These are phyloP conservation scores for Rhogogaster chlorosoma DNA, from an alignment of 2,888 invertebrate genomes.

Conservation along the genomic window DNA sequence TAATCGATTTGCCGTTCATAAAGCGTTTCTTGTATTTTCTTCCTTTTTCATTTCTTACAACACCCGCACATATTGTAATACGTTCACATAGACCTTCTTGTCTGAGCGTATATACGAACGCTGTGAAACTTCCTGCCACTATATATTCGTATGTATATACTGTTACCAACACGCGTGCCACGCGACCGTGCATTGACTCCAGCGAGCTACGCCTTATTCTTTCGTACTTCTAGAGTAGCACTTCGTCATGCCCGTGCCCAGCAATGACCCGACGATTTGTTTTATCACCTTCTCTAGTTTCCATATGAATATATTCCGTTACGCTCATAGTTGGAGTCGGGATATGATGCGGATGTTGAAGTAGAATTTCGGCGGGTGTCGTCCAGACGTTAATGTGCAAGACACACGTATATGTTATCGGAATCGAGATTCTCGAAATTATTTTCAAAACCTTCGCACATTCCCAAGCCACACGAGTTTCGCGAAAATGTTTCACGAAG, in stretches of 20 bases:
- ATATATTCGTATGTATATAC: neutral
- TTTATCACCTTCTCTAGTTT: neutral
- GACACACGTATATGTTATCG: neutral
- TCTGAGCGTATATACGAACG: neutral
- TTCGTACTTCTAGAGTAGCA: constrained; percentile 39
- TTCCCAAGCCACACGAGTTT: too few relatives aligned
- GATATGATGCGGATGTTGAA: neutral
- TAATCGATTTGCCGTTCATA: neutral
- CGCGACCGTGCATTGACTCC: constrained; percentile 49
- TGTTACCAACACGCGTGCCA: constrained; percentile 50
- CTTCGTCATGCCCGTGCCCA: constrained; percentile 34
- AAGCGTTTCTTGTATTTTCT: neutral
- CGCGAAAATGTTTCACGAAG: too few relatives aligned
- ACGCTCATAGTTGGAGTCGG: neutral
- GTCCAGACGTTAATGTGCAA: neutral
- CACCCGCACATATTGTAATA: neutral
- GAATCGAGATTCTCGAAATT: too few relatives aligned
- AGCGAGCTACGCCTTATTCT: constrained; percentile 22
- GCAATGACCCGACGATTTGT: constrained; percentile 37
- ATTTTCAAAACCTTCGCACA: neutral
- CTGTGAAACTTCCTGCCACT: constrained; percentile 11
- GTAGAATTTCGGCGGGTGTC: neutral
- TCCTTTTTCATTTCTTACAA: neutral
- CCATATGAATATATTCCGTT: neutral
- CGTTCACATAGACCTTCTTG: neutral